Conservation (phyloP, 2,888 invertebrate species). For the Drosophila basisetae region DNA sequence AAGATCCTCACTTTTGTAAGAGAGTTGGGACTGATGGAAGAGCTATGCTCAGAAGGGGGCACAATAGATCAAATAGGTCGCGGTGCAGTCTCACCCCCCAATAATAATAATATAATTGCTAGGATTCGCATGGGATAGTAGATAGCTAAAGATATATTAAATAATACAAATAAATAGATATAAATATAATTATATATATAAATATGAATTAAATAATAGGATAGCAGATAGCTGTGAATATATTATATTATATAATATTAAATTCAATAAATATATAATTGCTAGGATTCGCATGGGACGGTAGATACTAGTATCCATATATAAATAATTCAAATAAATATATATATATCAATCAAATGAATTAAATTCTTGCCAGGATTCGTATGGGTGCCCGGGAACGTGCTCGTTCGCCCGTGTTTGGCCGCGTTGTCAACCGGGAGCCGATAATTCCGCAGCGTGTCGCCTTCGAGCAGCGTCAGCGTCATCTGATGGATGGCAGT, state of each 20-base stretch:
- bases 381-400: conserved; percentile 84
- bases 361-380: conserved; percentile 62
- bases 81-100: too few relatives aligned
- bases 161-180: not conserved
- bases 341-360: not conserved
- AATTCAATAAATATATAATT: too few relatives aligned
- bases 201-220: too few relatives aligned
- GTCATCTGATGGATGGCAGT: conserved; percentile 86
- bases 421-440: conserved; percentile 90
- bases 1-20: too few relatives aligned
- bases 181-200: not conserved
- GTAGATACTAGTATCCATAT: not conserved
- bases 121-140: not conserved
- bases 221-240: too few relatives aligned
- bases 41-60: too few relatives aligned
- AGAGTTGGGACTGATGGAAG: too few relatives aligned
- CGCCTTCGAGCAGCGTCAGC: conserved; percentile 58
- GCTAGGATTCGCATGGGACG: not conserved
- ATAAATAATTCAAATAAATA: not conserved
- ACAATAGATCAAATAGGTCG: too few relatives aligned
- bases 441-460: conserved; percentile 84
- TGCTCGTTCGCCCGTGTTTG: conserved; percentile 88
- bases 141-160: not conserved
- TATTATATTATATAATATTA: too few relatives aligned
- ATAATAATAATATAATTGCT: not conserved